Evolutionary conservation across 2,888 invertebrate species (phyloP).

Genomic region (Colletes collaris): DNA sequence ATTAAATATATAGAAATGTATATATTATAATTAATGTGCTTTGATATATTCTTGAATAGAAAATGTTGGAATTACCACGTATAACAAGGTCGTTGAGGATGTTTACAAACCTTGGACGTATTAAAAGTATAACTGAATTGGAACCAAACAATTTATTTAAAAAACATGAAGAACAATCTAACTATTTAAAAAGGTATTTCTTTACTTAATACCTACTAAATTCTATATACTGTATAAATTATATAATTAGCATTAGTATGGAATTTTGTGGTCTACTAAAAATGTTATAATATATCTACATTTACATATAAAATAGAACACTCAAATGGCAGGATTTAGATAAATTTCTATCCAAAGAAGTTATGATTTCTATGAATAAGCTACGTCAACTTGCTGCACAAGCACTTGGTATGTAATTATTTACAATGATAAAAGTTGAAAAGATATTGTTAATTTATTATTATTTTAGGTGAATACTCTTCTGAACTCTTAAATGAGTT

Average conservation of each 20-base stretch:
- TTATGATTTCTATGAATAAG: slow-evolving; percentile 80
- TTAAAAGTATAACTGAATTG: slow-evolving; percentile 70
- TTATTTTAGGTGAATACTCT: slow-evolving; percentile 83
- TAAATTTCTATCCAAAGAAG: slow-evolving; percentile 80
- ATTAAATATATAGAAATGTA: too few species aligned
- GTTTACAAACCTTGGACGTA: slow-evolving; percentile 85
- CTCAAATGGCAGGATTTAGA: slow-evolving; percentile 84
- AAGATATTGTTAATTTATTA: slow-evolving; percentile 5
- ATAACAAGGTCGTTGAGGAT: slow-evolving; percentile 87
- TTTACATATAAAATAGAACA: slow-evolving; percentile 78
- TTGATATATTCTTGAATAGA: slow-evolving; percentile 9
- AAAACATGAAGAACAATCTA: slow-evolving; percentile 81
- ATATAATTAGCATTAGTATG: slow-evolving; percentile 7
- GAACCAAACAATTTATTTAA: slow-evolving; percentile 79
- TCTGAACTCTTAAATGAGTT: slow-evolving; percentile 87
- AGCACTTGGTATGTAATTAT: slow-evolving; percentile 69
- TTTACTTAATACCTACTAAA: slow-evolving; percentile 36
- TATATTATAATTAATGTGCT: not conserved
- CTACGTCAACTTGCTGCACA: slow-evolving; percentile 79
- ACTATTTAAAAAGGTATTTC: slow-evolving; percentile 80
- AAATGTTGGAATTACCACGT: slow-evolving; percentile 85
- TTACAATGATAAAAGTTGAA: slow-evolving; percentile 37
- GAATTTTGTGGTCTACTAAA: slow-evolving; percentile 18
- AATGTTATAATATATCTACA: not conserved
- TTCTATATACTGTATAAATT: slow-evolving; percentile 38